Conservation (phyloP, 2,113 vertebrate species). For the Sinocyclocheilus anshuiensis region DNA sequence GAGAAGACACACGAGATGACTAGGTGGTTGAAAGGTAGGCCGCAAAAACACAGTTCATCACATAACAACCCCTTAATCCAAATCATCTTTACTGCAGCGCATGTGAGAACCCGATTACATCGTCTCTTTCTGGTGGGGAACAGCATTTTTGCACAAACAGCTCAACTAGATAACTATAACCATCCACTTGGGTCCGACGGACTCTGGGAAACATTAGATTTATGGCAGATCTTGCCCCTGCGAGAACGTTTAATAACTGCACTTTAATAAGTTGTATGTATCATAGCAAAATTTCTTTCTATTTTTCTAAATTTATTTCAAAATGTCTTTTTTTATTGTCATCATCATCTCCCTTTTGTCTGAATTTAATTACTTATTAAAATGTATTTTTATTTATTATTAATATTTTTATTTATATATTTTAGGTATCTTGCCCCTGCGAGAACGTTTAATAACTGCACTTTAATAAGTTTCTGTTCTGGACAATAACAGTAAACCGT, state of each 20-base stretch:
- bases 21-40: conserved; percentile 27
- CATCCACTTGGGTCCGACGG: conserved; percentile 48
- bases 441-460: conserved; percentile 52
- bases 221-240: conserved; percentile 36
- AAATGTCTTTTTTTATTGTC: too few relatives aligned
- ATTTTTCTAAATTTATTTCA: too few relatives aligned
- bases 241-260: conserved; percentile 52
- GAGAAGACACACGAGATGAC: background rate
- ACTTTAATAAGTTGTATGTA: conserved; percentile 58
- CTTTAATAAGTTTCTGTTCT: conserved; percentile 58
- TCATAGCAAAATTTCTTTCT: too few relatives aligned
- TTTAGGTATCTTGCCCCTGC: conserved; percentile 26
- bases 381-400: too few relatives aligned
- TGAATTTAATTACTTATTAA: too few relatives aligned
- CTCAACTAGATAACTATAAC: conserved; percentile 49
- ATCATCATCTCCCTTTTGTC: too few relatives aligned
- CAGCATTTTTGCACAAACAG: conserved; percentile 44
- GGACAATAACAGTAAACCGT: conserved; percentile 55
- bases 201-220: conserved; percentile 50
- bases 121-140: conserved; percentile 36
- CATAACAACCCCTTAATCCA: conserved; percentile 25
- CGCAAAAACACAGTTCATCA: conserved; percentile 32
- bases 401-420: too few relatives aligned
- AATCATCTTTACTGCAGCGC: conserved; percentile 47
- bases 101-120: conserved; percentile 43